A percentile compares a stretch with the other conserved stretches of the same genome.
Evolutionary conservation across 2,888 invertebrate genomes (phyloP).

Genomic region (Aspidiotus destructor): DNA sequence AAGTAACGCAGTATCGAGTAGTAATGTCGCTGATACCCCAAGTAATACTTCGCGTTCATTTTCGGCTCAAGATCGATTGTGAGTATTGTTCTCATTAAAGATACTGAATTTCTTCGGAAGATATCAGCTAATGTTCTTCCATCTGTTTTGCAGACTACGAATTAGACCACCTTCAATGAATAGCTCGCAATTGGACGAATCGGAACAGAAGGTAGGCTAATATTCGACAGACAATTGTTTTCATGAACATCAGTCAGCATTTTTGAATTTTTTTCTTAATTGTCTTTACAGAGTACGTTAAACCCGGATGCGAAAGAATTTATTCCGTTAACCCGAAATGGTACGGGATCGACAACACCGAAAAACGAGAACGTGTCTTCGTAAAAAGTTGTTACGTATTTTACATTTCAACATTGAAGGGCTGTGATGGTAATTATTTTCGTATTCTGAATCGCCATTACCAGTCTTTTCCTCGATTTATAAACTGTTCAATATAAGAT

Average conservation of each 20-base stretch:
- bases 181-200: too few relatives aligned
- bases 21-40: conserved; percentile 8
- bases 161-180: too few relatives aligned
- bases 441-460: conserved; percentile 28
- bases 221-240: too few relatives aligned
- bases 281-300: conserved; percentile 53
- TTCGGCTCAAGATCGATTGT: conserved; percentile 21
- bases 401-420: conserved; percentile 14
- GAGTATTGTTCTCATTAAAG: not conserved
- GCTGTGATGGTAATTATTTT: conserved; percentile 32
- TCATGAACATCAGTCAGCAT: not conserved
- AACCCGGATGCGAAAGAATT: conserved; percentile 82
- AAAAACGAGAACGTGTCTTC: conserved; percentile 23
- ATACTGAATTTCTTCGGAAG: too few relatives aligned
- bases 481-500: not conserved
- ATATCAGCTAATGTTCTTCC: too few relatives aligned
- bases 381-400: conserved; percentile 14
- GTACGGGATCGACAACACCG: conserved; percentile 3
- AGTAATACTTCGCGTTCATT: conserved; percentile 10
- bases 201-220: too few relatives aligned
- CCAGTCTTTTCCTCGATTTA: conserved; percentile 15
- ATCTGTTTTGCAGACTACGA: too few relatives aligned
- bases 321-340: conserved; percentile 48
- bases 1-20: conserved; percentile 18
- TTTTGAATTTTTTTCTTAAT: conserved; percentile 1